phyloP scores from a whole-genome alignment of 2,113 vertebrate genomes.

The Pseudopipra pipra region DNA sequence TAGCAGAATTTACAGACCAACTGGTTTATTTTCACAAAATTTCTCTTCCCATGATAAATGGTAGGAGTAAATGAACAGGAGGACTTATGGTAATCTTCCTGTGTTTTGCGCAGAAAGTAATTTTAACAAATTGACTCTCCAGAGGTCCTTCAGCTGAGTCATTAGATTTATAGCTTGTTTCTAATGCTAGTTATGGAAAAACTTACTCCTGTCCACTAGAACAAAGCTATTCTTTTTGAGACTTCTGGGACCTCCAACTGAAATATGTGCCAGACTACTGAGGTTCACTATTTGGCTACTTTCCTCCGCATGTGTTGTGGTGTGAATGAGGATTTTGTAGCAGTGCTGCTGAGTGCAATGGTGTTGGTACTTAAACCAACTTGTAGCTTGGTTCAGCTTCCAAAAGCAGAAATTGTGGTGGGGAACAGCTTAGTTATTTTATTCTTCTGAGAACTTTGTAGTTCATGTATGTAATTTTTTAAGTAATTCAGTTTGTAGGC shows the following conservation, averaged over 20 bases:
- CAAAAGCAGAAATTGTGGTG: not conserved
- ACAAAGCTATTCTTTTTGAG: not conserved
- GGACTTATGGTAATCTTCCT: not conserved
- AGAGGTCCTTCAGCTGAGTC: constrained; percentile 13
- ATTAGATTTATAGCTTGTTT: constrained; percentile 33
- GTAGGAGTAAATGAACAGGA: not conserved
- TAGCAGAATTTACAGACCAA: not conserved
- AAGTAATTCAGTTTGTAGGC: not conserved
- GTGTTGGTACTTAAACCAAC: not conserved
- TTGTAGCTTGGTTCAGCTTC: not conserved
- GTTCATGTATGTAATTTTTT: not conserved
- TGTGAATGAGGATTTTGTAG: not conserved
- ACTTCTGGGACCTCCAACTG: not conserved
- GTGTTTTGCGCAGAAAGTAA: not conserved
- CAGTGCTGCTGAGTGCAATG: not conserved
- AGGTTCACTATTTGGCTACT: constrained; percentile 24
- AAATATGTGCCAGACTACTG: not conserved
- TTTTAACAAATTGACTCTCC: constrained; percentile 37
- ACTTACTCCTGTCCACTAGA: not conserved
- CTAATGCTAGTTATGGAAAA: not conserved
- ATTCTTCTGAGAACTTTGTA: not conserved
- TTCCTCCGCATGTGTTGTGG: not conserved
- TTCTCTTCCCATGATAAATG: not conserved
- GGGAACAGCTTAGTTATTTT: not conserved
- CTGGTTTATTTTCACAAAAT: not conserved